These are phyloP conservation scores for Stigmatopora argus DNA, from an alignment of 2,113 vertebrate genomes.

Conservation along the genomic window DNA sequence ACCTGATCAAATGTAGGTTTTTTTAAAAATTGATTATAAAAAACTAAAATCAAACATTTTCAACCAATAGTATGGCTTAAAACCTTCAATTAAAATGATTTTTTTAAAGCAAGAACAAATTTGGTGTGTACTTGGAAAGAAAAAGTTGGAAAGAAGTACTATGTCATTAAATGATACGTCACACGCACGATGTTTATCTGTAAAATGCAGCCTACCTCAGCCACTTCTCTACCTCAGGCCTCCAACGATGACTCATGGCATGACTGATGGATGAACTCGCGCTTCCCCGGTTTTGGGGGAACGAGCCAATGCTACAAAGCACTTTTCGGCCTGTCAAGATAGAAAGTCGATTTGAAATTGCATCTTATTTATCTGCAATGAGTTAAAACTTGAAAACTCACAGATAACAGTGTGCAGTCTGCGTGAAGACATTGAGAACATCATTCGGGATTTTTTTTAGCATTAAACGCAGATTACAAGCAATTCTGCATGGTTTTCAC, in stretches of 20 bases:
- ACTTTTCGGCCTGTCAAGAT: neutral
- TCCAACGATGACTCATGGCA: conserved; percentile 24
- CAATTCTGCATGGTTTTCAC: no score
- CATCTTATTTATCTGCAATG: neutral
- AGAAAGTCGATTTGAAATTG: conserved; percentile 3
- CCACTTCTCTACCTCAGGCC: conserved; percentile 21
- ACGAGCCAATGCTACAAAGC: conserved; percentile 11
- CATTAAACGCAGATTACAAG: neutral
- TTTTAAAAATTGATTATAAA: neutral
- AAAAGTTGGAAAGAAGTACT: neutral
- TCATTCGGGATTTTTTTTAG: neutral
- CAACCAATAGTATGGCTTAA: neutral
- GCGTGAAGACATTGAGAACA: neutral
- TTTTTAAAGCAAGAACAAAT: neutral
- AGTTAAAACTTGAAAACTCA: neutral
- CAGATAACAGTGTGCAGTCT: neutral
- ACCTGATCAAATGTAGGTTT: neutral
- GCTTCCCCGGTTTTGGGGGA: conserved; percentile 7
- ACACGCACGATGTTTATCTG: conserved; percentile 25
- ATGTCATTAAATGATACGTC: conserved; percentile 15
- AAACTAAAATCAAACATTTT: neutral
- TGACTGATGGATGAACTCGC: conserved; percentile 33
- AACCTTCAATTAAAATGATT: neutral
- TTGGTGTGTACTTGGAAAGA: neutral
- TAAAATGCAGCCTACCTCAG: conserved; percentile 15